phyloP scores from a whole-genome alignment of 1,140 invertebrate species.

The Drosophila persimilis region DNA sequence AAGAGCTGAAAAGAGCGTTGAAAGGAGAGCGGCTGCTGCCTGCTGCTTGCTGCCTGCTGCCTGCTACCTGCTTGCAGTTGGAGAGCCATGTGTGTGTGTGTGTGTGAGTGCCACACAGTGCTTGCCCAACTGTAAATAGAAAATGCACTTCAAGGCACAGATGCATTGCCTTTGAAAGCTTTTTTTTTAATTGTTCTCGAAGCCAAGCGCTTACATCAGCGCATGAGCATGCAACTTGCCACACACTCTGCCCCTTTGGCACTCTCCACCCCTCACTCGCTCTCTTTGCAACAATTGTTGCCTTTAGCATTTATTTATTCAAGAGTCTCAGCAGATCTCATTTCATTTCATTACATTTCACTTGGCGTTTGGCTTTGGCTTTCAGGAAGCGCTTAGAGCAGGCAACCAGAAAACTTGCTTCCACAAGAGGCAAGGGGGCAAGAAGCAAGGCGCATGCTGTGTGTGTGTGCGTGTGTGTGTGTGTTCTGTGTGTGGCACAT shows the following conservation, averaged over 20 bases:
- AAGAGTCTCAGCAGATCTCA: constrained; percentile 63
- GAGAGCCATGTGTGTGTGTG: constrained; percentile 14
- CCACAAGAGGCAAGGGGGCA: constrained; percentile 9
- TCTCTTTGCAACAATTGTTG: constrained; percentile 1
- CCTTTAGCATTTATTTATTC: constrained; percentile 66
- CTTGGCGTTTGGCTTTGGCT: constrained; percentile 4
- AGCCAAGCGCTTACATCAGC: constrained; percentile 60
- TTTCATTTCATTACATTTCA: constrained; percentile 64
- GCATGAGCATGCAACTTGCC: constrained; percentile 70
- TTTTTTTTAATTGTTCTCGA: constrained; percentile 58
- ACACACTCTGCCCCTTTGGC: background rate
- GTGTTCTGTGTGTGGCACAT: constrained; percentile 47
- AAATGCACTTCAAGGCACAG: constrained; percentile 45
- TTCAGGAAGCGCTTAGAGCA: constrained; percentile 63
- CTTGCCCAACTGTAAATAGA: constrained; percentile 58
- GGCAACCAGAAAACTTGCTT: constrained; percentile 64
- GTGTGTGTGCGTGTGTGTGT: constrained; percentile 16
- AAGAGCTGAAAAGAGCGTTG: constrained; percentile 8
- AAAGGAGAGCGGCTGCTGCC: constrained; percentile 5
- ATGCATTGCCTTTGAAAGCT: too few relatives aligned
- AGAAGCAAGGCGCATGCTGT: constrained; percentile 9
- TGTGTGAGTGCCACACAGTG: constrained; percentile 20
- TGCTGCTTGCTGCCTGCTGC: constrained; percentile 2
- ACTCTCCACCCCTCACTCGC: background rate
- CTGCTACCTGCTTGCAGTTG: constrained; percentile 13